Base-by-base conservation (phyloP, 1,140 invertebrate genomes). In the Trichonephila clavipes region DNA sequence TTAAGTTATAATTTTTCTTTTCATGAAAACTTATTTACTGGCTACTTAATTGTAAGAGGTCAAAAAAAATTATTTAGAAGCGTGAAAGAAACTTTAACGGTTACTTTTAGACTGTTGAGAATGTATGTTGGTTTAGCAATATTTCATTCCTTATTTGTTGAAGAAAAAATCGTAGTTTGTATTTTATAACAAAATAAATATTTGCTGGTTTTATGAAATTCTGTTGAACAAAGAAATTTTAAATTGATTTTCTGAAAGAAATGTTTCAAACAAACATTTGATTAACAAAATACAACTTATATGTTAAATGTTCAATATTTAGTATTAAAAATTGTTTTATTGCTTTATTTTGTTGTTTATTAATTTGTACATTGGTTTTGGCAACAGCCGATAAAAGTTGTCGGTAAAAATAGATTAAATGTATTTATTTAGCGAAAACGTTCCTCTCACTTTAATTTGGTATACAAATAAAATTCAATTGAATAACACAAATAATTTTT, bases 1-100 rank as follows among this genome's bases (percentile, higher is more conserved):
- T 92, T 92, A 85, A 64, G 90, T 92, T 85, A 62, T 81, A 85
- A 85, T 92, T 92, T 92, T 92, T 85, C 72, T 61, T 90, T 58
- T 82, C 58, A 59, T 81, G 40, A 81, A 81, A 90, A 64, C 72
- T 89, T 90, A 90, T 90, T 77, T 81, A 90, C 69, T 92, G 40
- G 90, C 40, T 92, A 85, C 90, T 85, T 92, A 92, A 66, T 85
- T 85, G 61, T 90, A 16, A n/a, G 89, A 14, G 51, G 51, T 72
- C 44, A 89, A 89, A 89, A 40, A 40, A 72, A 89, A 77, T 77
- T 34, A 77, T 77, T 77, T 77, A 40, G 34, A 16, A 77, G 5
- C 34, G 72, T 16, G 14, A 77, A 77, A 77, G 72, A 77, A 77
- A 77, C 28, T 77, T 77, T 34, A 18, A 6, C 21, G 18, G 62